phyloP scores from a whole-genome alignment of 2,113 vertebrate genomes.

The Neolamprologus devosi region DNA sequence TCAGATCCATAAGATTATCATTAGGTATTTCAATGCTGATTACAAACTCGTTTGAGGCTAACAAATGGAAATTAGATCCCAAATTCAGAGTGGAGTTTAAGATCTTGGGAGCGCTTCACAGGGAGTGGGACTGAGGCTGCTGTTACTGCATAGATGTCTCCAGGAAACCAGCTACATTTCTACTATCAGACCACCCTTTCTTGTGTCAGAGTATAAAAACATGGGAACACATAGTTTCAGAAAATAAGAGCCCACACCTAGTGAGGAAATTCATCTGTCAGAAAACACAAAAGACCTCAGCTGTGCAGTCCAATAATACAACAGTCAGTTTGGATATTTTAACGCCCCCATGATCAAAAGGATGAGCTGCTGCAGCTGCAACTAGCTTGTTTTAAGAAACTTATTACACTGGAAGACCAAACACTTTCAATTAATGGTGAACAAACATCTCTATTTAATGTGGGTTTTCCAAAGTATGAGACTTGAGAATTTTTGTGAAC shows the following conservation, averaged over 20 bases:
- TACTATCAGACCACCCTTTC: background rate
- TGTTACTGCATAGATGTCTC: background rate
- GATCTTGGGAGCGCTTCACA: background rate
- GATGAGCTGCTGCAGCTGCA: background rate
- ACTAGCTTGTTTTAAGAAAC: background rate
- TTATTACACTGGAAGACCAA: background rate
- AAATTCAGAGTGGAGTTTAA: background rate
- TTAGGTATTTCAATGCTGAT: background rate
- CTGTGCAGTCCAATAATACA: background rate
- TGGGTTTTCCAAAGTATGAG: background rate
- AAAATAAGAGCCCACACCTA: background rate
- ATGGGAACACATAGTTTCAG: background rate
- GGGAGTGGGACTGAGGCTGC: background rate
- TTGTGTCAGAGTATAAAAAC: background rate
- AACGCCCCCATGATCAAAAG: background rate
- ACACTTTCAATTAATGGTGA: background rate
- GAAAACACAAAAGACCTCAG: background rate
- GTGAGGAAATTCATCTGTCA: background rate
- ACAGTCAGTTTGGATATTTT: background rate
- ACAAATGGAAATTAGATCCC: background rate
- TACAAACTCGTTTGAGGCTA: background rate
- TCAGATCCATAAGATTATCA: background rate
- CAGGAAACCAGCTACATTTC: background rate
- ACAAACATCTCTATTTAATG: background rate
- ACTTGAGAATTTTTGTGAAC: background rate